A percentile compares a stretch with the other conserved stretches of the same genome.
Evolutionary conservation across 2,888 invertebrate genomes (phyloP).

Genomic region (Prostheceraeus crozeri): DNA sequence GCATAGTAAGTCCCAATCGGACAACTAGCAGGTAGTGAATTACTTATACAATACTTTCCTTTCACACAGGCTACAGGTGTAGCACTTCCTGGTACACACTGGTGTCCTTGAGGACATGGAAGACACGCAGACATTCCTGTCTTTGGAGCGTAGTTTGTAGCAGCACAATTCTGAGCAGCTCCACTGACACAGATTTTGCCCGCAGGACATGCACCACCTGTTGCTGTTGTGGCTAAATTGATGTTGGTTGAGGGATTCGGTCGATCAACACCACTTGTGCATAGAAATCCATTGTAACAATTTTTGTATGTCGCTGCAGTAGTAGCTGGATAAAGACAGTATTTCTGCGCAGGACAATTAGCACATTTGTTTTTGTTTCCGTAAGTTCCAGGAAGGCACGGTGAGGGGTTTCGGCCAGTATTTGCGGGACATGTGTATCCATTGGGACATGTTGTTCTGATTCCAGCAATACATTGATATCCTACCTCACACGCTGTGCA

Average conservation of each 20-base stretch:
- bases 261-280: neutral
- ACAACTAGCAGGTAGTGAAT: neutral
- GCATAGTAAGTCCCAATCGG: neutral
- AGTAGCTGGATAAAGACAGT: conserved; percentile 13
- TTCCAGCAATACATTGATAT: neutral
- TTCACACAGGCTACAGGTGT: no score
- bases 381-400: no score
- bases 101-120: neutral
- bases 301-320: no score
- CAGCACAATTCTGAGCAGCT: neutral
- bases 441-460: neutral
- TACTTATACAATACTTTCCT: no score
- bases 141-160: neutral
- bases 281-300: neutral
- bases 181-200: no score
- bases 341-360: neutral
- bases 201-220: no score
- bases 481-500: neutral
- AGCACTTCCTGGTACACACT: neutral
- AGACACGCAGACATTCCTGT: neutral
- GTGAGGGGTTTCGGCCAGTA: no score
- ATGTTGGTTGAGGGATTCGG: no score
- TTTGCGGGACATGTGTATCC: neutral
- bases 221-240: no score
- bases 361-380: no score